These are phyloP conservation scores for Panzeria rudis DNA, from an alignment of 2,888 invertebrate species.

Conservation along the genomic window DNA sequence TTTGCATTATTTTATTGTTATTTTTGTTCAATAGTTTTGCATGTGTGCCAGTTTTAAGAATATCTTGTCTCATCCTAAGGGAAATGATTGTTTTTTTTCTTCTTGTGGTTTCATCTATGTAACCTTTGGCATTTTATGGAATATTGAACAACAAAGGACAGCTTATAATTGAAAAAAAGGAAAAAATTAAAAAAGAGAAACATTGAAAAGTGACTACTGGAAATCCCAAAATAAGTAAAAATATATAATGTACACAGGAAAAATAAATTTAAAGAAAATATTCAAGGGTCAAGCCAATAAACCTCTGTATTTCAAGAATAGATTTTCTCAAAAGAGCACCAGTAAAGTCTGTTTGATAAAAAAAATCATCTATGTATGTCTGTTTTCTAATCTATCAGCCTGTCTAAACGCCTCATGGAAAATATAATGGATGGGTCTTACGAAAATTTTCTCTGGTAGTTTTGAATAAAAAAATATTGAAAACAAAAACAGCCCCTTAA, in stretches of 20 bases:
- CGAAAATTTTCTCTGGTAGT: no score
- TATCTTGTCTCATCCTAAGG: conserved; percentile 12
- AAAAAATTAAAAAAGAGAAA: not conserved
- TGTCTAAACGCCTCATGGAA: no score
- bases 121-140: conserved; percentile 42
- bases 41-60: conserved; percentile 4
- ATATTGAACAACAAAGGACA: conserved; percentile 50
- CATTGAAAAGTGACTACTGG: not conserved
- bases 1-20: not conserved
- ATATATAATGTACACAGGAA: not conserved
- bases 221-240: not conserved
- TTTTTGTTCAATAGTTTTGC: conserved; percentile 19
- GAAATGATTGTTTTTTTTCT: conserved; percentile 25
- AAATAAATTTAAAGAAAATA: not conserved
- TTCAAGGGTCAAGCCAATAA: not conserved
- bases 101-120: conserved; percentile 22
- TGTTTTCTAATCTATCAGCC: no score
- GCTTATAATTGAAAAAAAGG: conserved; percentile 39
- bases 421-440: no score
- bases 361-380: no score
- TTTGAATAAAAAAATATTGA: no score
- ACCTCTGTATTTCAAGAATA: no score
- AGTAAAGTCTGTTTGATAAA: no score
- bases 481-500: no score
- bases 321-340: no score